Evolutionary conservation across 1,140 invertebrate species (phyloP), one percentile per base, ranked within the genome.

Genomic region (Scaptomyza montana): DNA sequence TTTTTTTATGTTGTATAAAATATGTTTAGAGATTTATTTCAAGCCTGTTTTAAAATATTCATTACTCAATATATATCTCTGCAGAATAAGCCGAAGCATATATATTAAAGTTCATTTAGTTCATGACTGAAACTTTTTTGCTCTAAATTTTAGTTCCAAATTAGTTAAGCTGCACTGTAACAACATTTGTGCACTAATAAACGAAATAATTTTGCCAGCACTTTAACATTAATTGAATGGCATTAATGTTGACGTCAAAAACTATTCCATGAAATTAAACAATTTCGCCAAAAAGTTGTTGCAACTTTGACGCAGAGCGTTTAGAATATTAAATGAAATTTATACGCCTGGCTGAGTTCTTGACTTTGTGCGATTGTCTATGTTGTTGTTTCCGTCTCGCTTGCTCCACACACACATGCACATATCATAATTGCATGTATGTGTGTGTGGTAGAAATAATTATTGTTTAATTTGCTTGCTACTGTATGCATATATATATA

Each of bases 151-250:
- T 46, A 39, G 28, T 43, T 19, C 3, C 16, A 53, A 16, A 3
- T 54, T 55, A 47, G 50, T 55, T 10, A 41, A 30, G 33, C 33
- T 46, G 12, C 43, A 59, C 47, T 76, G 71, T 78, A 19, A 41
- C 7, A 70, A 54, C 66, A 80, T 75, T 75, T 60, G 33, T 67
- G 61, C 47, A 64, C 49, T 68, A 74, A 66, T 77, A 79, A 89
- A 89, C 84, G 80, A 70, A 79, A 89, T 89, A 71, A 82, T 72
- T 79, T 78, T 60, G 33, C 61, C 67, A 74, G 69, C 77, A 89
- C 79, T 89, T 82, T 74, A 77, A 89, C 82, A 77, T 84, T 89
- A 77, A 89, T 89, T 89, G 89, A 89, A 89, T 89, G 74, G 57
- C 63, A 54, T 73, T 68, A 51, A 49, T 53, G 47, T 39, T 45